Base-by-base conservation (phyloP, 1,140 invertebrate species). In the Pentalonia nigronervosa region DNA sequence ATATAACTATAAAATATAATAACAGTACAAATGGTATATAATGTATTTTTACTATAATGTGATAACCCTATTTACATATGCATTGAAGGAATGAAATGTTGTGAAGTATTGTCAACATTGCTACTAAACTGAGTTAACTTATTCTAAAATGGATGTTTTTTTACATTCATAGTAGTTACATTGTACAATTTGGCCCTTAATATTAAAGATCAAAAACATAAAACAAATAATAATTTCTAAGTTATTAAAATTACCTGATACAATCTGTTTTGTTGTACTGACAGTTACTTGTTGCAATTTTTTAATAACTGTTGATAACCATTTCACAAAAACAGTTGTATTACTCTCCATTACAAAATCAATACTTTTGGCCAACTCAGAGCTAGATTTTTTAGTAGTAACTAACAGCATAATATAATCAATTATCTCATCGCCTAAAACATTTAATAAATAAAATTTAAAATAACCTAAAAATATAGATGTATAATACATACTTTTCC, bases 361-460 rank as follows among this genome's bases (percentile, higher is more conserved):
- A 41, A 93, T 50, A 84, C 76, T 83, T 84, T 93, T 93, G 4
- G 48, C 45, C 7, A 93, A 86, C 6, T 93, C 91, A 8, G 23
- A 25, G 7, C 48, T 93, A 50, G 76, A 93, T 84, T 93, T 93
- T n/a, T 93, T 84, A 45, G 81, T 93, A 25, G 91, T 84, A 1
- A 93, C 91, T 20, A 93, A 53, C 34, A 93, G 25, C 91, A 93
- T 84, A 36, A 93, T 84, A 83, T 93, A 93, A 93, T 93, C 76
- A 34, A 93, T 53, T 41, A 93, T 84, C 47, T 93, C 91, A 53
- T 93, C 81, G n/a, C 48, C 91, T 93, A 93, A 93, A 93, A 93
- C 0, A 89, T 53, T 34, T 14, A 53, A 56, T 3, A 41, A 36
- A 34, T n/a, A 34, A 34, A 50, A 48, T n/a, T 88, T 48, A n/a